Percentiles rank a stretch among this genome's conserved stretches.
These are phyloP conservation scores for Charanyca ferruginea DNA, from an alignment of 2,888 invertebrate species.

Conservation along the genomic window DNA sequence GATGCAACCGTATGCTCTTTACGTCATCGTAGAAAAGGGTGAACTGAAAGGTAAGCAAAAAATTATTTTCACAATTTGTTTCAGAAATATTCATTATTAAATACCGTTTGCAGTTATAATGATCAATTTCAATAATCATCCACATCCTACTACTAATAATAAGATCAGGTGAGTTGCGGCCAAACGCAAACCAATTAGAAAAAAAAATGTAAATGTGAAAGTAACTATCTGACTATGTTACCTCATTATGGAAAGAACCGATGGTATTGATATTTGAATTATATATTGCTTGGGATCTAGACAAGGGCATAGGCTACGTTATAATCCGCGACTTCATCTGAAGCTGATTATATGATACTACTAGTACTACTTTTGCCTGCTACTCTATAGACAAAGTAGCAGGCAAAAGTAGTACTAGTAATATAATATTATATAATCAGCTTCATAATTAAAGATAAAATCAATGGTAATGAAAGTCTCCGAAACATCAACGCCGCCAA, in stretches of 20 bases:
- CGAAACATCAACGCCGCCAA: neutral
- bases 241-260: neutral
- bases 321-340: neutral
- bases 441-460: neutral
- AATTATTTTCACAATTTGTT: neutral
- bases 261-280: neutral
- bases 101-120: too few relatives aligned
- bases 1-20: constrained; percentile 97
- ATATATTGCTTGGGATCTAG: neutral
- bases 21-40: constrained; percentile 97
- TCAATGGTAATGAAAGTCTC: neutral
- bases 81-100: neutral
- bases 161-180: too few relatives aligned
- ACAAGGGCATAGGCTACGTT: neutral
- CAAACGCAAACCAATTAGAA: too few relatives aligned
- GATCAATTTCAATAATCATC: too few relatives aligned
- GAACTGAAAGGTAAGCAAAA: constrained; percentile 93
- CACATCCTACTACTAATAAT: too few relatives aligned
- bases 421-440: too few relatives aligned
- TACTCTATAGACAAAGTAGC: neutral
- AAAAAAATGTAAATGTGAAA: neutral
- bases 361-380: too few relatives aligned
- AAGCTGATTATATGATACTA: too few relatives aligned
- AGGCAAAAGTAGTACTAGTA: too few relatives aligned
- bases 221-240: neutral